phyloP scores from a whole-genome alignment of 2,888 invertebrate species.

The Magallana nippona region DNA sequence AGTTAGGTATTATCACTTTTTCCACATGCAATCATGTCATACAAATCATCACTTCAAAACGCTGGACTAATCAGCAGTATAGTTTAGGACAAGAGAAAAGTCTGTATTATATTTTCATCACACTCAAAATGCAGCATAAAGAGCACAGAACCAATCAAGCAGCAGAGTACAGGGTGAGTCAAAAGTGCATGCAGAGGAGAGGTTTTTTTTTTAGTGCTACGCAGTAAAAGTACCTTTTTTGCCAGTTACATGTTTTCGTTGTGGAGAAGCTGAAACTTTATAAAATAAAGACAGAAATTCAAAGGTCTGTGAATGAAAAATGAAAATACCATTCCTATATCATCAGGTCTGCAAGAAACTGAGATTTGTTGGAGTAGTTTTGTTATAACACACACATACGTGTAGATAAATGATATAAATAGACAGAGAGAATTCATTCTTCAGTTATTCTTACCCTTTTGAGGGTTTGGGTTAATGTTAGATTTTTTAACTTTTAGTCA shows the following conservation, averaged over 20 bases:
- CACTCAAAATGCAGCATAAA: neutral
- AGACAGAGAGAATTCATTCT: too few relatives aligned
- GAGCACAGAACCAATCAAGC: neutral
- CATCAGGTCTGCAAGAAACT: neutral
- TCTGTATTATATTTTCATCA: neutral
- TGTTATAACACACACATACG: too few relatives aligned
- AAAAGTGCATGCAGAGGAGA: slow-evolving; percentile 35
- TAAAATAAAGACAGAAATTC: slow-evolving; percentile 8
- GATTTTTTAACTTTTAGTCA: too few relatives aligned
- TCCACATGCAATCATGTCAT: neutral
- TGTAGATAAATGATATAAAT: too few relatives aligned
- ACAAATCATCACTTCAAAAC: neutral
- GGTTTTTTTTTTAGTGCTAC: slow-evolving; percentile 28
- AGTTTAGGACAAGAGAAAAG: neutral
- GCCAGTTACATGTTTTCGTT: slow-evolving; percentile 42
- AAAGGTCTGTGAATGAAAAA: neutral
- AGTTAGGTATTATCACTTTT: neutral
- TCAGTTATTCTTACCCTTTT: too few relatives aligned
- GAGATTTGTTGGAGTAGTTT: neutral
- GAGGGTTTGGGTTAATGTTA: too few relatives aligned
- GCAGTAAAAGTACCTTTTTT: slow-evolving; percentile 38
- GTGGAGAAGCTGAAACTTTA: slow-evolving; percentile 44
- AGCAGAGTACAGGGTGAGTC: slow-evolving; percentile 29
- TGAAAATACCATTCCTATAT: slow-evolving; percentile 13
- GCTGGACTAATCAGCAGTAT: neutral